Conservation (phyloP, 2,888 invertebrate species). For the Drosophila melanocephala region DNA sequence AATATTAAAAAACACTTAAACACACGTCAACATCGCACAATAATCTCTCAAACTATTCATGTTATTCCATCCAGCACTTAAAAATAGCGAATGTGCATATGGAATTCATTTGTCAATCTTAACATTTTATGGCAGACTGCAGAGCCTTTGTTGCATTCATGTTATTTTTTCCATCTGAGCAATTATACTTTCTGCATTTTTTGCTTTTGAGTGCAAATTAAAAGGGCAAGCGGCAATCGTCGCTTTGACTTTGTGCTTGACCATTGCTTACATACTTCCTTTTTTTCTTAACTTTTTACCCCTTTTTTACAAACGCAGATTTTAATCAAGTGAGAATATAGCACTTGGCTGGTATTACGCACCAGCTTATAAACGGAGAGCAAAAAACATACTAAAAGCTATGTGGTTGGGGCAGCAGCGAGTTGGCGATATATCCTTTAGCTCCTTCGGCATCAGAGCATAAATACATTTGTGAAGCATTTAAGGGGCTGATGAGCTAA, state of each 20-base stretch:
- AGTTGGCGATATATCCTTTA: background rate
- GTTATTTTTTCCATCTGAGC: constrained; percentile 3
- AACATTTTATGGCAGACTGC: constrained; percentile 1
- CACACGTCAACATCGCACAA: background rate
- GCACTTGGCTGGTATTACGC: background rate
- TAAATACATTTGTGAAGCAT: background rate
- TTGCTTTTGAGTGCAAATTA: constrained; percentile 33
- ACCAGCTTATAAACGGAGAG: no score
- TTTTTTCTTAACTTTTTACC: no score
- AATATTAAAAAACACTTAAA: background rate
- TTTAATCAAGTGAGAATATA: background rate
- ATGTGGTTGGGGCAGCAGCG: background rate
- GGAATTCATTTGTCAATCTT: constrained; percentile 5
- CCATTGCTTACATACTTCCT: constrained; percentile 17
- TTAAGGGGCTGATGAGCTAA: background rate
- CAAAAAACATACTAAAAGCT: background rate
- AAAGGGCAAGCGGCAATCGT: constrained; percentile 29
- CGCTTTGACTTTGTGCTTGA: constrained; percentile 52
- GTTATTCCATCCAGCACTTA: background rate
- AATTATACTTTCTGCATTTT: background rate
- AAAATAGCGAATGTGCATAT: background rate
- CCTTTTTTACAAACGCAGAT: background rate
- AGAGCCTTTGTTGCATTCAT: background rate
- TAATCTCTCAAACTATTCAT: background rate
- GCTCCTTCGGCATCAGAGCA: background rate